A percentile compares a stretch with the other conserved stretches of the same genome.
Evolutionary conservation across 2,888 invertebrate genomes (phyloP).

Genomic region (Aphelenchoides bicaudatus): DNA sequence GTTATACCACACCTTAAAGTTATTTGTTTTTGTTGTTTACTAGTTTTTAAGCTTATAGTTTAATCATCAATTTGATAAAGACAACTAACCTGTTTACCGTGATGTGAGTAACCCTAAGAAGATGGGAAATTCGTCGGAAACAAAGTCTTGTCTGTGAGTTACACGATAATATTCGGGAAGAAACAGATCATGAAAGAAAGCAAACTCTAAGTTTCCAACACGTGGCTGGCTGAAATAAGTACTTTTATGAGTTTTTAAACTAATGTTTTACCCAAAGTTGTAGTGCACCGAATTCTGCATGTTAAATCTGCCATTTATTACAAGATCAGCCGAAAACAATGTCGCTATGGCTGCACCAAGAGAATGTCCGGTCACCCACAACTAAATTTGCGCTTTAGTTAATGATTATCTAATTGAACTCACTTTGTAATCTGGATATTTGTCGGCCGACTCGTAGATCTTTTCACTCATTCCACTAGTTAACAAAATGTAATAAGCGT

Average conservation of each 20-base stretch:
- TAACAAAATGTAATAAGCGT: conserved; percentile 12
- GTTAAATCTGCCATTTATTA: not conserved
- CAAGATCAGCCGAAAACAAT: conserved; percentile 32
- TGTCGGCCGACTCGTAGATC: not conserved
- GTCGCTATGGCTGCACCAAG: conserved; percentile 37
- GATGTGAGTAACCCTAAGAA: too few species aligned
- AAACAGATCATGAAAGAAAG: not conserved
- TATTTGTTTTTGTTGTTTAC: too few species aligned
- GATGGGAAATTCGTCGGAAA: conserved; percentile 1
- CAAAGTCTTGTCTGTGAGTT: conserved; percentile 10
- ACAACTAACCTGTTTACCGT: too few species aligned
- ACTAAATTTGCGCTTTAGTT: too few species aligned
- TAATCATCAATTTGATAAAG: not conserved
- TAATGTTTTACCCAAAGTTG: conserved; percentile 16
- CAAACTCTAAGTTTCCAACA: not conserved
- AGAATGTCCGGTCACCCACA: conserved; percentile 31
- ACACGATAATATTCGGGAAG: conserved; percentile 16
- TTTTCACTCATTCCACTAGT: not conserved
- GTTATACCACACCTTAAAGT: conserved; percentile 11
- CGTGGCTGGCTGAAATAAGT: conserved; percentile 2
- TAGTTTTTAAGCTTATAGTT: too few species aligned
- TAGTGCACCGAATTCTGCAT: conserved; percentile 4
- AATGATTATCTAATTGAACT: too few species aligned
- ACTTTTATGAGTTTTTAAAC: not conserved
- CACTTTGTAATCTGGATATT: conserved; percentile 22